Base-by-base conservation (phyloP, 2,888 invertebrate species). In the Euzophera pinguis region DNA sequence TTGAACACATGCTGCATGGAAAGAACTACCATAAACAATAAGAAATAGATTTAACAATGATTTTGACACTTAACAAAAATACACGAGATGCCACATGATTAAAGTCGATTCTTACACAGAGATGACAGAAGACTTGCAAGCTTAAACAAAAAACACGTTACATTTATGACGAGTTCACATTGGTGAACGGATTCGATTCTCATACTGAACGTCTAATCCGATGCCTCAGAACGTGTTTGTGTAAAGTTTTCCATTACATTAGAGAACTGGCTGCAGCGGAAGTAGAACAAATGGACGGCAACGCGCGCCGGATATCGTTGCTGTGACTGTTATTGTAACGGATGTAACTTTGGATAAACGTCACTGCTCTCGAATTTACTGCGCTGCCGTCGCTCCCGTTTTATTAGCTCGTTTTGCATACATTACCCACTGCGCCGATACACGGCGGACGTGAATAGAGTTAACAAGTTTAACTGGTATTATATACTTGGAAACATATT, bases 301-400 rank as follows among this genome's bases (percentile, higher is more conserved):
- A 22, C 22, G 22, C 65, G 73, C 75, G 78, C 80, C 74, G 82
- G 85, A 84, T 87, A 87, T 84, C 81, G 84, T 77, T 78, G 79
- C 82, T 77, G 81, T 79, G 72, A 79, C 80, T 81, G 84, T 85
- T 88, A 88, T 86, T 85, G 85, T 85, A 82, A 84, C 81, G 84
- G 81, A 88, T 86, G 87, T 85, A 82, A 85, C 84, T 88, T 85
- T 82, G 87, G 84, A 88, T 89, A 88, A 88, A 86, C 78, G 88
- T 89, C 88, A 84, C 83, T 81, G 80, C 78, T 77, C 80, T 76
- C 75, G 76, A 84, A 88, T 88, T 86, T 86, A 88, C 71, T 80
- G 81, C 81, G 73, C 70, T 66, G 68, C 71, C 72, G 72, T 65
- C 65, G 71, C 78, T 75, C 71, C 76, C 77, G 74, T 80, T 85